Conservation (phyloP, 2,113 vertebrate genomes). For the Neotoma lepida region DNA sequence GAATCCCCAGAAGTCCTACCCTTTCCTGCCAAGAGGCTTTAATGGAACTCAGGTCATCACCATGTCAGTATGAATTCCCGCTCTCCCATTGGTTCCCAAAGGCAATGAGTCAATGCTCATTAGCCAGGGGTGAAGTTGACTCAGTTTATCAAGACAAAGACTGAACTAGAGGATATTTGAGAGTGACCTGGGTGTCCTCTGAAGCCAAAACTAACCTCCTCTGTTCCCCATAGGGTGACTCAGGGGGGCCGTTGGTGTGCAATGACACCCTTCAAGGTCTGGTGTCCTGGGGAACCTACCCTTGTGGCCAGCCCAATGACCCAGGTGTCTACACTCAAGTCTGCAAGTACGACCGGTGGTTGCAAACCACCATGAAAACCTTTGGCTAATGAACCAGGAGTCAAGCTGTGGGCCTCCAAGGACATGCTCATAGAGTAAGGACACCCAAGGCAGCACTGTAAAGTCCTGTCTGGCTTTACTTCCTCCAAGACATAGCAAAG, state of each 20-base stretch:
- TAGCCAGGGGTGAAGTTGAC: background rate
- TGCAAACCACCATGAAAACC: slow-evolving; percentile 45
- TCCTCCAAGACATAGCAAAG: background rate
- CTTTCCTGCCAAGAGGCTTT: background rate
- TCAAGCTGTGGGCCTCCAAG: background rate
- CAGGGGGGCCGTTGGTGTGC: slow-evolving; percentile 81
- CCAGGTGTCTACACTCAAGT: slow-evolving; percentile 82
- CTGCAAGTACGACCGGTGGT: slow-evolving; percentile 76
- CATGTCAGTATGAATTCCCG: background rate
- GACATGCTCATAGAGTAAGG: background rate
- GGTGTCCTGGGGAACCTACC: slow-evolving; percentile 81
- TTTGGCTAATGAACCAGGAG: background rate
- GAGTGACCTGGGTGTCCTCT: background rate
- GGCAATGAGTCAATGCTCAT: background rate
- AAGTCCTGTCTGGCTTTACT: background rate
- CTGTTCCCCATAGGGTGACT: slow-evolving; percentile 78
- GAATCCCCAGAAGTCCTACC: background rate
- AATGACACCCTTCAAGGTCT: slow-evolving; percentile 77
- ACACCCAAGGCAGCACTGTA: fast-evolving
- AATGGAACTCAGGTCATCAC: background rate
- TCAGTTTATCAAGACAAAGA: background rate
- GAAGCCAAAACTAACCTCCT: background rate
- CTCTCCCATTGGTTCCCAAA: background rate
- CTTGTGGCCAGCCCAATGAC: slow-evolving; percentile 73
- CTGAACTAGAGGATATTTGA: fast-evolving